phyloP scores from a whole-genome alignment of 2,888 invertebrate genomes.

The Dysmachus trigonus region DNA sequence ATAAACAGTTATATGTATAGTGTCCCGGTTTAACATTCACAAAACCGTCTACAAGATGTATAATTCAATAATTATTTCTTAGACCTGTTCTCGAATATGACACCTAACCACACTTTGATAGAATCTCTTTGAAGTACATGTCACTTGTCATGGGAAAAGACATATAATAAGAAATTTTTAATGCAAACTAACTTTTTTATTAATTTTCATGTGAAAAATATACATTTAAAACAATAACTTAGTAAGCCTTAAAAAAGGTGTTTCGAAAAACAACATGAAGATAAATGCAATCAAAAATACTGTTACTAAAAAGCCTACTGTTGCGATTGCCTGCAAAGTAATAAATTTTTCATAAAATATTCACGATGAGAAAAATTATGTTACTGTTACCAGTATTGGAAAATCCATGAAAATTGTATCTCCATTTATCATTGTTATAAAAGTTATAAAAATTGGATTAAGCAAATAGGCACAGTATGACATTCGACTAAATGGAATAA shows the following conservation, averaged over 20 bases:
- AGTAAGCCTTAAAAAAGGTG: constrained; percentile 46
- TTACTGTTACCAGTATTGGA: constrained; percentile 55
- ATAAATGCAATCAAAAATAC: constrained; percentile 46
- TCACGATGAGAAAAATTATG: neutral
- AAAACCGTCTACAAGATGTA: no score
- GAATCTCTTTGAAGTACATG: no score
- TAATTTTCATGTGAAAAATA: neutral
- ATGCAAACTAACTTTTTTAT: no score
- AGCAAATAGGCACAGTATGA: constrained; percentile 66
- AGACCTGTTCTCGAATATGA: no score
- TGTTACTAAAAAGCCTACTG: constrained; percentile 45
- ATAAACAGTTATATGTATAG: no score
- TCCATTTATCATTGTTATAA: constrained; percentile 55
- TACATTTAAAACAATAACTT: constrained; percentile 13
- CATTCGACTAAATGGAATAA: constrained; percentile 62
- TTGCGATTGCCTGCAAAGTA: constrained; percentile 39
- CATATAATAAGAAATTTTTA: no score
- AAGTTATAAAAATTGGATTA: constrained; percentile 65
- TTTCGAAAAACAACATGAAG: constrained; percentile 49
- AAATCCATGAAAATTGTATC: constrained; percentile 34
- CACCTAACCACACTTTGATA: no score
- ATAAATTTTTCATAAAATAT: neutral
- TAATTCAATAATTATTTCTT: no score
- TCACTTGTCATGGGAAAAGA: no score
- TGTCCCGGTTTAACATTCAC: no score